Base-by-base conservation (phyloP, 2,797 vertebrate genomes). In the Malurus splendens region DNA sequence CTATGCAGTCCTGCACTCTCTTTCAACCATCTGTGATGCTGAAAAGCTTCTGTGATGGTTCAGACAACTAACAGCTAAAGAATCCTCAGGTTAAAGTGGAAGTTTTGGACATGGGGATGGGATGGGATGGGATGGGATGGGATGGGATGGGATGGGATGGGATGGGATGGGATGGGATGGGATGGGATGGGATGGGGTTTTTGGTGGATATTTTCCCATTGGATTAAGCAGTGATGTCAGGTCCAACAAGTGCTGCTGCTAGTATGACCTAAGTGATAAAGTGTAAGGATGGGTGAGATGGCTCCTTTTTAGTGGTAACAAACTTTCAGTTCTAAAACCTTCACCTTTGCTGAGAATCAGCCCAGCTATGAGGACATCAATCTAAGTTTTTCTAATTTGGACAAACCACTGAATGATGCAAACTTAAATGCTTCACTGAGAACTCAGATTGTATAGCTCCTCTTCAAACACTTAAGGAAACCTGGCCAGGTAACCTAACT, bases 201-300 rank as follows among this genome's bases (percentile, higher is more conserved):
- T 45, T 30, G 5, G 0, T 39, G 12, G 36, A 61, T 78, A 32
- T 66, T 74, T 82, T 56, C 45, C 30, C 7, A 3, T 4, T 48
- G 55, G 45, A 48, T 62, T 33, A 70, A 74, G 50, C 2, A 3
- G 30, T 15, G 33, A 14, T 41, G 36, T 62, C 38, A 44, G n/a
- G 65, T 30, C 67, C 51, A 82, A 5, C 28, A 54, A 52, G 23
- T 19, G 7, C 52, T 55, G 44, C 79, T 74, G 36, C 25, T 48
- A 36, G 66, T 38, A 32, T 11, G 9, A 25, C 47, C 23, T 20
- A 28, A 48, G 68, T 1, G 59, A 61, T 25, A 45, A 42, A 33
- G 25, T 2, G 10, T 20, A 54, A 50, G 9, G 42, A 28, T 0
- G 3, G 32, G 22, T 36, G 22, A 82, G 11, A 54, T 2, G 36